A percentile compares a stretch with the other conserved stretches of the same genome.
Conservation (phyloP, 2,888 invertebrate species). For the Ectobius pallidus region DNA sequence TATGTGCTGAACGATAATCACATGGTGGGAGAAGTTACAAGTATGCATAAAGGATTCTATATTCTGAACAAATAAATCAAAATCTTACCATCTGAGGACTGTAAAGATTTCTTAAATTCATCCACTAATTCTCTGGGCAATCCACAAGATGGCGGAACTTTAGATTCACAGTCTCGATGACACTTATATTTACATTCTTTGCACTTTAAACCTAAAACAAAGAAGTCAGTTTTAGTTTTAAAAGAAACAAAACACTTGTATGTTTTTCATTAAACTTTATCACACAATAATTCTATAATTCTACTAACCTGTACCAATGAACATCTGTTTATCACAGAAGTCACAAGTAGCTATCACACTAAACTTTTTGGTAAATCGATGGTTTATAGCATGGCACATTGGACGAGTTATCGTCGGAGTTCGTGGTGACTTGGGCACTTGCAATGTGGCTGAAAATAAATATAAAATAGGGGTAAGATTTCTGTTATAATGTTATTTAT, state of each 20-base stretch:
- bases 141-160: constrained; percentile 92
- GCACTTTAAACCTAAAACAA: constrained; percentile 70
- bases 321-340: constrained; percentile 87
- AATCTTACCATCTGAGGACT: constrained; percentile 62
- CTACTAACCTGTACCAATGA: constrained; percentile 70
- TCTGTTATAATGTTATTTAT: no score
- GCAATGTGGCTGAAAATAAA: constrained; percentile 56
- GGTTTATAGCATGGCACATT: constrained; percentile 90
- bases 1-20: no score
- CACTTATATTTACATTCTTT: constrained; percentile 95
- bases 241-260: no score
- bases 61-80: no score
- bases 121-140: constrained; percentile 84
- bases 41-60: no score
- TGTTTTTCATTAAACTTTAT: no score
- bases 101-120: constrained; percentile 63
- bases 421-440: constrained; percentile 73
- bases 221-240: background rate
- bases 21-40: no score
- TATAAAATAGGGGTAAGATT: no score
- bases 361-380: constrained; percentile 87
- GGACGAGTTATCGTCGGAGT: constrained; percentile 76
- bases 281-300: no score
- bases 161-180: constrained; percentile 86
- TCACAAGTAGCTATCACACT: constrained; percentile 90